Base-by-base conservation (phyloP, 2,113 vertebrate genomes). In the Rhadina sibilatrix region DNA sequence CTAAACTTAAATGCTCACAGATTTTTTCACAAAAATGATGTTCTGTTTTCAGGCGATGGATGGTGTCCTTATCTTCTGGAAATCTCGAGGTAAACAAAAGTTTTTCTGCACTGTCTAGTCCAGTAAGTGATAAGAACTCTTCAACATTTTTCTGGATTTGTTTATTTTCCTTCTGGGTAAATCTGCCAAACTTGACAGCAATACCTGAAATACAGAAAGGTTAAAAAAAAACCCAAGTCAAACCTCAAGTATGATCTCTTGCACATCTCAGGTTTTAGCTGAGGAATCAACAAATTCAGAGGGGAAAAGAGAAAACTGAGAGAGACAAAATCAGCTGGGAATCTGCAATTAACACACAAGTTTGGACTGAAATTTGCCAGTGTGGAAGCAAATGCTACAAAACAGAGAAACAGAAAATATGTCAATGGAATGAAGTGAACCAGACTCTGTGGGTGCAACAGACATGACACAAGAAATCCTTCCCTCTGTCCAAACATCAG, bases 121-220 rank as follows among this genome's bases (percentile, higher is more conserved):
- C 98, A 9, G 94, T 97, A 16, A 97, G 30, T 2, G 76, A 8
- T 23, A 98, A 92, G 50, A 98, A 98, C 6, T 96, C 96, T 8
- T 97, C 79, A 22, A 98, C 10, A 0, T 98, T 98, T 78, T 95
- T 94, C 56, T 49, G 81, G 70, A 98, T 68, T 69, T 97, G 97
- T 40, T 97, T 5, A 12, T 98, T 98, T 92, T 98, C 98, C 61
- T 97, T 97, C 19, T 50, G 23, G 6, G 98, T 97, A 92, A 98
- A 98, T 60, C 95, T 98, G 65, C 98, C 98, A 92, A 97, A 97
- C 54, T 50, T 97, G 90, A 98, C 94, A 40, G 95, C 10, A 5
- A 98, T 65, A 42, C 98, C 98, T 98, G 68, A 65, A 89, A 92
- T 12, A 65, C 0, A 83, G 5, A 69, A 47, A 7, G 22, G 27